Percentiles rank a stretch among this genome's conserved stretches.
phyloP scores from a whole-genome alignment of 2,113 vertebrate species.

The Calyptomena viridis region DNA sequence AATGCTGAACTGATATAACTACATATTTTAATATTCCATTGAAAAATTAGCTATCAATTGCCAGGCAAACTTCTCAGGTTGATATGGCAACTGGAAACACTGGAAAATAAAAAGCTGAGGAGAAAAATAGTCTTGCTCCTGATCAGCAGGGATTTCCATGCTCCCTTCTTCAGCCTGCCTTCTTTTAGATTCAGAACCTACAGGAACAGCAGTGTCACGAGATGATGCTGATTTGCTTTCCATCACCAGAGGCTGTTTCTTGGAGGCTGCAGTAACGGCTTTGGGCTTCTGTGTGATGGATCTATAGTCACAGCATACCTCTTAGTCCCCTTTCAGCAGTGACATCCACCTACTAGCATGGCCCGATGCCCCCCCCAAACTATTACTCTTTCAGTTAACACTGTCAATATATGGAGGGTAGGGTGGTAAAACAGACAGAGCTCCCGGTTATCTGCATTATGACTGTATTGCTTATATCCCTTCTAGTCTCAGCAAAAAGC shows the following conservation, averaged over 20 bases:
- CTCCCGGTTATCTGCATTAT: not conserved
- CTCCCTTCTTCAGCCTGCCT: not conserved
- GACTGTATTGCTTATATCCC: not conserved
- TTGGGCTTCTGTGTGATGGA: not conserved
- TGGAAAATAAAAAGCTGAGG: slow-evolving; percentile 41
- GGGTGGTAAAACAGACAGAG: not conserved
- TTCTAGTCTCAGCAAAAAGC: not conserved
- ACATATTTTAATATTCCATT: slow-evolving; percentile 5
- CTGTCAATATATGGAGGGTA: not conserved
- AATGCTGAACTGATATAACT: not conserved
- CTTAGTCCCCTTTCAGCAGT: not conserved
- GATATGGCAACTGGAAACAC: slow-evolving; percentile 65
- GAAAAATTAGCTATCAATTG: slow-evolving; percentile 20
- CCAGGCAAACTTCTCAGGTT: slow-evolving; percentile 43
- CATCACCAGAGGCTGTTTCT: not conserved
- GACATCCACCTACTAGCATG: not conserved
- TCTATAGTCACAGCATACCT: not conserved
- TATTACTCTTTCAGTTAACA: not conserved
- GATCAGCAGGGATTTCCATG: slow-evolving; percentile 51
- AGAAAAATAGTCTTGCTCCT: slow-evolving; percentile 13
- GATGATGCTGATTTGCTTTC: not conserved
- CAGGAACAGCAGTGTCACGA: slow-evolving; percentile 7
- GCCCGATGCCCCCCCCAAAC: not conserved
- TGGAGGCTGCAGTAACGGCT: not conserved
- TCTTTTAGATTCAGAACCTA: not conserved